Evolutionary conservation across 37 sponge, comb jelly and placozoan species (phyloP).

Genomic region (Ephydatia muelleri): DNA sequence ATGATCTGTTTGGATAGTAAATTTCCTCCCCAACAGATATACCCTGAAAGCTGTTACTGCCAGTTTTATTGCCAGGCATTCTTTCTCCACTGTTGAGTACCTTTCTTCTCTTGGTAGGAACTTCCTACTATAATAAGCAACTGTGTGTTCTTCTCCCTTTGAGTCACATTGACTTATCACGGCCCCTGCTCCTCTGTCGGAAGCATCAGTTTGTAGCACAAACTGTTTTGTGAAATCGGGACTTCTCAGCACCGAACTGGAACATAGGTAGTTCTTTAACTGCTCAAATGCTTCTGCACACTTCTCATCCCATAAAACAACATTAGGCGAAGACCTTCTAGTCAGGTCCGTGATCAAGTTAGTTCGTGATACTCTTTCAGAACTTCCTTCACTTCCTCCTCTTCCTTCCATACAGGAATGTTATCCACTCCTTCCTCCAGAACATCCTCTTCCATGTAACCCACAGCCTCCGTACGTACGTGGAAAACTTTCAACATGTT

Average conservation of each 20-base stretch:
- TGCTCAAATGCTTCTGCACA: too few species aligned
- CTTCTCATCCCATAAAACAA: too few species aligned
- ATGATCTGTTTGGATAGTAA: constrained; percentile 11
- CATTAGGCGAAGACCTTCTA: too few species aligned
- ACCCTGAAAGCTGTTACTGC: constrained; percentile 7
- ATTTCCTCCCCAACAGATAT: constrained; percentile 12
- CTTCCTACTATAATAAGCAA: constrained; percentile 38
- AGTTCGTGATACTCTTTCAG: too few species aligned
- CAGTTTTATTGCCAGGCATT: constrained; percentile 26
- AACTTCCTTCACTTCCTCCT: too few species aligned
- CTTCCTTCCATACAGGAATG: too few species aligned
- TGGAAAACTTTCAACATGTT: too few species aligned
- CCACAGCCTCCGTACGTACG: too few species aligned
- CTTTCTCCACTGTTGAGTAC: constrained; percentile 32
- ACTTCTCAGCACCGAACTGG: constrained; percentile 9
- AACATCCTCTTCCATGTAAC: too few species aligned
- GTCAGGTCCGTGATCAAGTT: too few species aligned
- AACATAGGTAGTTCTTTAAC: too few species aligned
- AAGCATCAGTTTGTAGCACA: constrained; percentile 29
- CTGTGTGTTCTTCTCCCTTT: constrained; percentile 38
- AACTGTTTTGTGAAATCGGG: background rate
- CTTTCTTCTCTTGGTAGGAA: background rate
- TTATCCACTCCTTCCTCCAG: too few species aligned
- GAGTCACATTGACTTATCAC: constrained; percentile 30
- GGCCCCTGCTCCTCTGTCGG: constrained; percentile 37